Percentiles rank a stretch among this genome's conserved stretches.
These are phyloP conservation scores for Tetraneura akinire DNA, from an alignment of 1,140 invertebrate species.

Conservation along the genomic window DNA sequence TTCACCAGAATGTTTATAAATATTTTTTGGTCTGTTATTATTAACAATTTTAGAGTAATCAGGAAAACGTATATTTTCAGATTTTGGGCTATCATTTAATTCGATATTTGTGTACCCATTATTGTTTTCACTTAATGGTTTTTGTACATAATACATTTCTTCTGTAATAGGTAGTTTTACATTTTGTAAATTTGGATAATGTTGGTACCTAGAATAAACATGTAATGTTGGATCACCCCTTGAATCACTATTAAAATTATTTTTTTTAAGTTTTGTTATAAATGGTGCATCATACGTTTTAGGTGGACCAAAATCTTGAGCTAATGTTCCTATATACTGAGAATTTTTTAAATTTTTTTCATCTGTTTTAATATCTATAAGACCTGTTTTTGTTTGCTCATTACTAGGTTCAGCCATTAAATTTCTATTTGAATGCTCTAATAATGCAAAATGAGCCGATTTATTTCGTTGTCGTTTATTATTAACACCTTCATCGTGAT, in stretches of 20 bases:
- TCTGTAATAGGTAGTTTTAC: not conserved
- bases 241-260: slow-evolving; percentile 7
- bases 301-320: not conserved
- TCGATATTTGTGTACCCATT: not conserved
- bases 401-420: not conserved
- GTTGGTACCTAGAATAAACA: slow-evolving; percentile 36
- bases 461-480: slow-evolving; percentile 8
- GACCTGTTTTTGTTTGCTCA: not conserved
- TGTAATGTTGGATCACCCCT: not conserved
- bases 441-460: not conserved
- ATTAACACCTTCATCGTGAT: not conserved
- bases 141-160: not conserved
- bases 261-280: slow-evolving; percentile 31
- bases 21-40: slow-evolving; percentile 7
- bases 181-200: slow-evolving; percentile 16
- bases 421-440: not conserved
- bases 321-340: not conserved
- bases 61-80: slow-evolving; percentile 1
- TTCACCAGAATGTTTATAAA: not conserved
- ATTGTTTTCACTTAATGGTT: not conserved
- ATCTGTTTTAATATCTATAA: slow-evolving; percentile 10
- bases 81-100: not conserved
- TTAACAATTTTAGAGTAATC: slow-evolving; percentile 19
- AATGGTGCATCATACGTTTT: slow-evolving; percentile 30
- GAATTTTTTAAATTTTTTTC: not conserved